Conservation (phyloP, 2,113 vertebrate genomes). For the Illadopsis cleaveri region DNA sequence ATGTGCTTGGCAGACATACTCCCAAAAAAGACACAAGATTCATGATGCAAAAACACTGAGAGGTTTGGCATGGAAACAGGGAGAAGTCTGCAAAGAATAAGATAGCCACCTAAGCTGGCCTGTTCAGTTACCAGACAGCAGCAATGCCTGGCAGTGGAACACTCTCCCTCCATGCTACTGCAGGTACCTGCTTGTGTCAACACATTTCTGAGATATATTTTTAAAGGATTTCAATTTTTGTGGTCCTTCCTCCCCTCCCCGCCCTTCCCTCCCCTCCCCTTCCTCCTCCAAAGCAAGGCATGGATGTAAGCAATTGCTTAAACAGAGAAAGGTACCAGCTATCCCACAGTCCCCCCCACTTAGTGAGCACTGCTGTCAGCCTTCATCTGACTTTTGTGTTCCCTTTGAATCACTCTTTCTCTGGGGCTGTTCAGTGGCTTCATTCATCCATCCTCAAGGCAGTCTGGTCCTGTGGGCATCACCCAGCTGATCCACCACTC, state of each 20-base stretch:
- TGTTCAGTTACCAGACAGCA: background rate
- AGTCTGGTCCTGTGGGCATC: background rate
- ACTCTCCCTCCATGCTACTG: background rate
- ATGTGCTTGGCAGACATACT: background rate
- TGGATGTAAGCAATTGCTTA: background rate
- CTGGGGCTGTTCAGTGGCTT: background rate
- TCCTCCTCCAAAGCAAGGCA: background rate
- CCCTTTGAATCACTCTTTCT: background rate
- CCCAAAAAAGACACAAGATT: background rate
- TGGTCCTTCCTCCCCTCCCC: background rate
- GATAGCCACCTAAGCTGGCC: background rate
- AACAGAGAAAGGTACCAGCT: background rate
- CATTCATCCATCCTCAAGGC: background rate
- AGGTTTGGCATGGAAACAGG: background rate
- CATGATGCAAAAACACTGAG: background rate
- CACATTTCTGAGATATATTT: background rate
- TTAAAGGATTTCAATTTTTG: background rate
- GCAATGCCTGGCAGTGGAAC: background rate
- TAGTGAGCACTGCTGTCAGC: background rate
- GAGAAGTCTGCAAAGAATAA: background rate
- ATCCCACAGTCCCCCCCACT: background rate
- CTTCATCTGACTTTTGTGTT: background rate
- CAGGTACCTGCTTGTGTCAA: background rate
- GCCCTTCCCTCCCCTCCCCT: background rate
- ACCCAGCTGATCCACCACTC: background rate